phyloP scores from a whole-genome alignment of 2,797 vertebrate genomes.

The Hypotaenidia philippensis region DNA sequence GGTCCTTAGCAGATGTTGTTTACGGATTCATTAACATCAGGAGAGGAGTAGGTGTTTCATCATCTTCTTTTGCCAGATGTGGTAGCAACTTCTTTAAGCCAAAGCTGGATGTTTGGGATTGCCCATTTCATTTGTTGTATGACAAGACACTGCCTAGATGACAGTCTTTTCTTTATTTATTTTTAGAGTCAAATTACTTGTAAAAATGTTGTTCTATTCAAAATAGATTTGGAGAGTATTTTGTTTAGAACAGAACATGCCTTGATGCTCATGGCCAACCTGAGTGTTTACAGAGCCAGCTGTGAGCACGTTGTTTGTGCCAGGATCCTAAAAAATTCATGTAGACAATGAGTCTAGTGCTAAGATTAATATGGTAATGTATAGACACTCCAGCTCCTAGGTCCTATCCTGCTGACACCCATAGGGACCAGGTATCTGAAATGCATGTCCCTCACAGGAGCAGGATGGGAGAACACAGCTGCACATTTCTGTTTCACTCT shows the following conservation, averaged over 20 bases:
- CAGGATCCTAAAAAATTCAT: neutral
- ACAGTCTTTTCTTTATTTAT: neutral
- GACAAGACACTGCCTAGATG: neutral
- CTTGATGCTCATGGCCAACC: fast-evolving
- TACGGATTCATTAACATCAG: neutral
- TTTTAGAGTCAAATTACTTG: neutral
- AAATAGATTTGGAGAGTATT: neutral
- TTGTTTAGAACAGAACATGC: neutral
- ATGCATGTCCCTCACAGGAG: neutral
- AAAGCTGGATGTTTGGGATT: neutral
- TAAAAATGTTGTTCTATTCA: neutral
- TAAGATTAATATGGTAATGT: neutral
- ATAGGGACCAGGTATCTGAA: neutral
- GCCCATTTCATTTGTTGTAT: neutral
- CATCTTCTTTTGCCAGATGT: neutral
- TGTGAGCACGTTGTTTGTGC: neutral
- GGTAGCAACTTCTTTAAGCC: neutral
- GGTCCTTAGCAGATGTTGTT: neutral
- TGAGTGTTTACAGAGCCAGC: neutral
- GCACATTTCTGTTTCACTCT: neutral
- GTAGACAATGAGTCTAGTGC: neutral
- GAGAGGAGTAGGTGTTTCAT: neutral
- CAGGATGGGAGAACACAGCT: neutral
- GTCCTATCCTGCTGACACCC: neutral
- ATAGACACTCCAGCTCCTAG: neutral